Base-by-base conservation (phyloP, 2,888 invertebrate species). In the Ochropacha duplaris region DNA sequence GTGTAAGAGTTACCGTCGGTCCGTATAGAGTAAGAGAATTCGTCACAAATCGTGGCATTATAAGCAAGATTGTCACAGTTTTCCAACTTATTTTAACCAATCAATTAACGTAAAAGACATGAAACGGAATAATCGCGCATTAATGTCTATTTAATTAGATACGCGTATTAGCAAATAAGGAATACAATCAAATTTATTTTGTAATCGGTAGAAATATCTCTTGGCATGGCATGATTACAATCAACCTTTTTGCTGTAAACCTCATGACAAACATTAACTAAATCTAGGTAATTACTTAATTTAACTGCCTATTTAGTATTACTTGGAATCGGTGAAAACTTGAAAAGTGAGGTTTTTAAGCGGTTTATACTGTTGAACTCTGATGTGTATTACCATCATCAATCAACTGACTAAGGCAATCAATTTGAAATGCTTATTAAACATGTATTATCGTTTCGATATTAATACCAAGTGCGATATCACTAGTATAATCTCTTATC, bases 401-500 rank as follows among this genome's bases (percentile, higher is more conserved):
- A 52, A 52, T 52, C 51, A 52, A 4, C 39, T 44, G 8, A 14
- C 28, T 16, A 19, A 19, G 28, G 61, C 59, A 56, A 71, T 71
- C 67, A 66, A 62, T 66, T 59, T 61, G 62, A 67, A 66, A 64
- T 60, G 66, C 64, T 58, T 57, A 57, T 57, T 65, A 71, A 60
- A 60, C 67, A 56, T 64, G 69, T 71, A 69, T 51, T 58, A 61
- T 54, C 58, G 54, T 64, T 52, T 60, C 59, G 59, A 65, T 63
- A 70, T 65, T 69, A 60, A 64, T 61, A 62, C 62, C 58, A 55
- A 63, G 62, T 57, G 65, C 67, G 61, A 70, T 77, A 74, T 67
- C 68, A 66, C 62, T 58, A 60, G 63, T 14, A 5, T 71, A 78
- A 80, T 74, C 67, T 74, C 65, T 82, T 84, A 86, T 86, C 83